Percentiles rank a stretch among this genome's conserved stretches.
These are phyloP conservation scores for Penelope pileata DNA, from an alignment of 2,113 vertebrate genomes.

Conservation along the genomic window DNA sequence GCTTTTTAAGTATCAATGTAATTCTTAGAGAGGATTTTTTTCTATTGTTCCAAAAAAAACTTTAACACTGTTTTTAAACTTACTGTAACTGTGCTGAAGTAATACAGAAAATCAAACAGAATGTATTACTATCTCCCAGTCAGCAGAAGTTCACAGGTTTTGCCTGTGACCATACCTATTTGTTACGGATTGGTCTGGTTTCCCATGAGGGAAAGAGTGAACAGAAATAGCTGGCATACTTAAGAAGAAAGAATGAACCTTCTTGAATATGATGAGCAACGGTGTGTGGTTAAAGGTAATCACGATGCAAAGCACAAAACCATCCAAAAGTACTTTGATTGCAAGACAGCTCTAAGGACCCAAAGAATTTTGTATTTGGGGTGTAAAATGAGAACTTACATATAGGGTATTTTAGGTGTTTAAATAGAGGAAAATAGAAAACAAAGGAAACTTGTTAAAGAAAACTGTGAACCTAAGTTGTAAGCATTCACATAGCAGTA, in stretches of 20 bases:
- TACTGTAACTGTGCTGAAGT: neutral
- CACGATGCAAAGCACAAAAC: neutral
- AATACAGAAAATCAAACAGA: neutral
- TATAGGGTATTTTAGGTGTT: neutral
- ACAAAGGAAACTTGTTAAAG: neutral
- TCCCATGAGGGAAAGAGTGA: neutral
- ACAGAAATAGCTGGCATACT: neutral
- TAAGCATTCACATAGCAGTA: neutral
- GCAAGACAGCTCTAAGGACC: neutral
- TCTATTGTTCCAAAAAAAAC: neutral
- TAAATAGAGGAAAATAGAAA: neutral
- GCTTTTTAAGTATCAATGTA: neutral
- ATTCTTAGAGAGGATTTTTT: neutral
- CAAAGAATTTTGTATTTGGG: fast-evolving
- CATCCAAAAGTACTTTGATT: neutral
- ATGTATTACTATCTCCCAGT: neutral
- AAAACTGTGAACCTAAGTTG: neutral
- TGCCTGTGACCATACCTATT: neutral
- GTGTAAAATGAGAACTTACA: neutral
- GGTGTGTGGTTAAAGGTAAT: neutral
- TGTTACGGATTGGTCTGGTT: neutral
- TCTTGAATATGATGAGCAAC: neutral
- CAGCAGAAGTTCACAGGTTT: neutral
- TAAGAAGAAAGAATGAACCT: neutral
- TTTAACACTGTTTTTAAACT: neutral